phyloP scores from a whole-genome alignment of 92 coral and sea anemone species.

The Desmophyllum pertusum region DNA sequence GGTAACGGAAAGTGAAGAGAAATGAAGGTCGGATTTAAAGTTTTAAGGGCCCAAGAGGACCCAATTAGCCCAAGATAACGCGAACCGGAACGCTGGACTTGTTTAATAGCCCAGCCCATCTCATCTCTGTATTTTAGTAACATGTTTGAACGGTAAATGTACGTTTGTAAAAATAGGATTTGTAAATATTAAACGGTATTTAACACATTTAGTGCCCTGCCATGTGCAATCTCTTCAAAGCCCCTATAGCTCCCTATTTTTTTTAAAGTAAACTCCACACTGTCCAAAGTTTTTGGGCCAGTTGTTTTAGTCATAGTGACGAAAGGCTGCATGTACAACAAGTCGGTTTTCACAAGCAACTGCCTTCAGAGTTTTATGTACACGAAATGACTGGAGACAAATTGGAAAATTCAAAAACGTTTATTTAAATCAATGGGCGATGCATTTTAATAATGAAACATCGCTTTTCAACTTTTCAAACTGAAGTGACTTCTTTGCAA shows the following conservation, averaged over 20 bases:
- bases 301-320: no score
- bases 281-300: no score
- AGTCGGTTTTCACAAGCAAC: no score
- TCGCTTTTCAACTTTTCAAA: not conserved
- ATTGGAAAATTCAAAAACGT: not conserved
- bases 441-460: not conserved
- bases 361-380: not conserved
- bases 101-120: not conserved
- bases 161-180: not conserved
- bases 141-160: not conserved
- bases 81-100: not conserved
- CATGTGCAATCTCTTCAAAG: no score
- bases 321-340: no score
- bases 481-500: conserved; percentile 1
- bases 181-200: conserved; percentile 7
- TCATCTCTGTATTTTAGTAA: not conserved
- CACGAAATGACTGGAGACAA: not conserved
- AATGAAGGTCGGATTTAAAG: no score
- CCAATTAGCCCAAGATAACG: no score
- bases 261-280: no score
- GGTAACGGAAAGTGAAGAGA: no score
- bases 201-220: not conserved
- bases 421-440: conserved; percentile 4
- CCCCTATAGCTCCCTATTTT: no score
- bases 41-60: no score